Conservation (phyloP, 2,888 invertebrate genomes). For the Philonicus albiceps region DNA sequence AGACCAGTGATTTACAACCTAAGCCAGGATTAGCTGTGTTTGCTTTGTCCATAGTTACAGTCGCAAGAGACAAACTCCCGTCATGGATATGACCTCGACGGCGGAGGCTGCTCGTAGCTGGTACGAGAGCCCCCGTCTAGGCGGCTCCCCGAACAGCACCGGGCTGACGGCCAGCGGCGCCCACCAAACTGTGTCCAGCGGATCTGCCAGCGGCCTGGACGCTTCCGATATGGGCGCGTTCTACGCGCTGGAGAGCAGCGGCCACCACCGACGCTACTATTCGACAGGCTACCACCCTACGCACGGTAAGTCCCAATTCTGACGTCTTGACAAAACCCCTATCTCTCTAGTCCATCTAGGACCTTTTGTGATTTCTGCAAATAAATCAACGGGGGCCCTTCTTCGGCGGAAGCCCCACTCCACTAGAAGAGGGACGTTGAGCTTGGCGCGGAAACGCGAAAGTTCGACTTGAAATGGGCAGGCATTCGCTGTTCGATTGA, state of each 20-base stretch:
- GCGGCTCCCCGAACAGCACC: constrained; percentile 62
- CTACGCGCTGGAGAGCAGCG: constrained; percentile 63
- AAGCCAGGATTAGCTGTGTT: neutral
- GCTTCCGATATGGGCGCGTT: constrained; percentile 64
- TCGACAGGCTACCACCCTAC: constrained; percentile 61
- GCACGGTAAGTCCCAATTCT: constrained; percentile 55
- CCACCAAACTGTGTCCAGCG: constrained; percentile 59
- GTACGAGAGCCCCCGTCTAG: constrained; percentile 64
- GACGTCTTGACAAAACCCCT: neutral
- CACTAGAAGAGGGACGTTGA: neutral
- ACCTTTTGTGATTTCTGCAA: constrained; percentile 17
- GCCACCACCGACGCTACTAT: constrained; percentile 64
- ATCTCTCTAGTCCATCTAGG: neutral
- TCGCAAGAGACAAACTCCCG: constrained; percentile 13
- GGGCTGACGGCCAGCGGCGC: constrained; percentile 59
- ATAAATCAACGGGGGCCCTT: neutral
- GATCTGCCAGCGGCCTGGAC: constrained; percentile 56
- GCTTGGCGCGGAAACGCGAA: neutral
- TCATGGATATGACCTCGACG: constrained; percentile 65
- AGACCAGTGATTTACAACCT: neutral
- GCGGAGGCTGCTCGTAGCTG: constrained; percentile 65
- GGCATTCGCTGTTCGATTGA: constrained; percentile 41
- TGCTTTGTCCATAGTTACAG: neutral
- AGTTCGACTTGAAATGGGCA: constrained; percentile 26
- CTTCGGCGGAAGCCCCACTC: neutral